phyloP scores from a whole-genome alignment of 1,140 invertebrate species.

The Harlomillsia oculata region DNA sequence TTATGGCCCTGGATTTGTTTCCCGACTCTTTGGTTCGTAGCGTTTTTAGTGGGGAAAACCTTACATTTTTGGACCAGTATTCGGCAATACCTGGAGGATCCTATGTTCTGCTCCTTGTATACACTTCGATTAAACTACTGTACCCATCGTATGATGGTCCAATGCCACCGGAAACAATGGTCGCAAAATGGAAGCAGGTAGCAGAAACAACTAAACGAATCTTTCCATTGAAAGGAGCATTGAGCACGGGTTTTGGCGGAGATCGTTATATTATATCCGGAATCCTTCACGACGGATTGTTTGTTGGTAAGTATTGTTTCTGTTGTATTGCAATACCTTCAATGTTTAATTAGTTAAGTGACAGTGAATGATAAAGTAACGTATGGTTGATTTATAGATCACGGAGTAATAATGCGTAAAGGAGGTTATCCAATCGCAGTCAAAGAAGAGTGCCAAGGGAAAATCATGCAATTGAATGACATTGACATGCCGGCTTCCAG shows the following conservation, averaged over 20 bases:
- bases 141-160: conserved; percentile 44
- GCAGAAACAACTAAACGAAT: conserved; percentile 30
- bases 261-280: conserved; percentile 41
- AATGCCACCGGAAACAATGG: conserved; percentile 38
- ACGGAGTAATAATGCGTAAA: conserved; percentile 45
- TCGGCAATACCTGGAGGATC: conserved; percentile 41
- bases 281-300: conserved; percentile 41
- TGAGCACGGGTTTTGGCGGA: conserved; percentile 44
- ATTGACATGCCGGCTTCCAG: conserved; percentile 39
- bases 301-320: conserved; percentile 42
- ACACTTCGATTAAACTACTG: conserved; percentile 48
- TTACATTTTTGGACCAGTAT: conserved; percentile 13
- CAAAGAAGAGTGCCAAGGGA: conserved; percentile 24
- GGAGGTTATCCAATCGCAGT: conserved; percentile 45
- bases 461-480: conserved; percentile 37
- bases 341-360: neutral
- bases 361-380: conserved; percentile 1
- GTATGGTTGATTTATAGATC: conserved; percentile 42
- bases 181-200: conserved; percentile 27
- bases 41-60: conserved; percentile 36
- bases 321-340: neutral
- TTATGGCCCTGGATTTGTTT: conserved; percentile 46
- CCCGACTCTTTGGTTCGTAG: conserved; percentile 41
- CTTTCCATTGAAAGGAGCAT: conserved; percentile 38
- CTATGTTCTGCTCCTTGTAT: conserved; percentile 46